Base-by-base conservation (phyloP, 2,888 invertebrate genomes). In the Ophraella communa region DNA sequence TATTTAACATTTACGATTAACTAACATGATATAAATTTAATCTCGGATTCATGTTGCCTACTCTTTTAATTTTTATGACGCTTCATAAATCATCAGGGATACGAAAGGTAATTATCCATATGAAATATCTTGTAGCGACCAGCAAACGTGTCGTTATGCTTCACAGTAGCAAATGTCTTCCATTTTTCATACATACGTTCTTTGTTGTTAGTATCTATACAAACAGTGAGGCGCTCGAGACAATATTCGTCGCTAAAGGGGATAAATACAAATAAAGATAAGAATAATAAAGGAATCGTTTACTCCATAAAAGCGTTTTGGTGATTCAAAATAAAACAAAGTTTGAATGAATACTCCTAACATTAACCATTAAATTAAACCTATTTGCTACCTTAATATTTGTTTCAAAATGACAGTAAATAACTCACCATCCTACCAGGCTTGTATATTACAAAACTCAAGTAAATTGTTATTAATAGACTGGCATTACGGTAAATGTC, bases 151-250 rank as follows among this genome's bases (percentile, higher is more conserved):
- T 58, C 51, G 65, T 65, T 60, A 61, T 65, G 63, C 62, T 55
- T 39, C 57, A 53, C 56, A 57, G 57, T 53, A 57, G 61, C 63
- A 66, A 66, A 66, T 66, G 63, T 63, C 66, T 60, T 30, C 63
- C 55, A 66, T 64, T 66, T 66, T 66, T 66, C 66, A 64, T 66
- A 64, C 66, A 66, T 66, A 66, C 66, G 64, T 64, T 66, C 61
- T 39, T 61, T 61, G 56, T 56, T 57, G 55, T 58, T 51, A 58
- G 58, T 58, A 49, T 55, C 47, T 21, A 39, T 17, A 39, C 14
- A 39, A 39, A n/a, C n/a, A 4, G 7, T 8, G 30, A 30, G 30
- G 30, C 39, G 5, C 39, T 17, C 17, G 17, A 14, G 17, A 39
- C 7, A 11, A 30, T 30, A 30, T 30, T 30, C 30, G 10, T 30